Base-by-base conservation (phyloP, 2,113 vertebrate species). In the Arenaria interpres region DNA sequence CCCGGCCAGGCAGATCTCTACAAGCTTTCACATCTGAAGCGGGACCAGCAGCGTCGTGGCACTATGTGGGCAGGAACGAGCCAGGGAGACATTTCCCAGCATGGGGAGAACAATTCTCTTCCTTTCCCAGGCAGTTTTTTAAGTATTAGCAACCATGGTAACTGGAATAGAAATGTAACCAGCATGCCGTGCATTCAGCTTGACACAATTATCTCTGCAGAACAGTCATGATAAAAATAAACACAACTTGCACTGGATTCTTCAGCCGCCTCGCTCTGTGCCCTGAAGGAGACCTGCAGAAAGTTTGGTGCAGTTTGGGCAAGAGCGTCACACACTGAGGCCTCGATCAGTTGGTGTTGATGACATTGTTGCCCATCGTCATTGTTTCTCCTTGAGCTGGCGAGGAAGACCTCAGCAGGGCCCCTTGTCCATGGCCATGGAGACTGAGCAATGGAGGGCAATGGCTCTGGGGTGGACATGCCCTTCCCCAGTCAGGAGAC, bases 91-190 rank as follows among this genome's bases (percentile, higher is more conserved):
- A 57, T 91, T 74, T 96, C 95, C 96, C 88, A 84, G 80, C 91
- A 66, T 25, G 81, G 89, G 84, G 79, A 96, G 95, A 97, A 97
- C 95, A 93, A 94, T 97, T 91, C 91, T 60, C 94, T 88, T 94
- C 95, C 94, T 91, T 97, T 93, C 96, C 94, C 96, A 74, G 95
- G 91, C 95, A 94, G 77, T 78, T 97, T 97, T 96, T 97, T 90
- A 79, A 97, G 95, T 91, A 94, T 93, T 75, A 84, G 97, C 94
- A 98, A 96, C 97, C 97, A 97, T 97, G 93, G 96, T 63, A 97
- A 98, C 97, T 94, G 86, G 48, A 81, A 96, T 43, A 94, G 93
- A 72, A 95, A 86, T 71, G 93, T 63, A 96, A 64, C 90, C 93
- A 37, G 35, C 27, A 84, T 12, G 53, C 74, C 45, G 35, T 72